phyloP scores from a whole-genome alignment of 2,797 vertebrate species.

The Macropus fuliginosus region DNA sequence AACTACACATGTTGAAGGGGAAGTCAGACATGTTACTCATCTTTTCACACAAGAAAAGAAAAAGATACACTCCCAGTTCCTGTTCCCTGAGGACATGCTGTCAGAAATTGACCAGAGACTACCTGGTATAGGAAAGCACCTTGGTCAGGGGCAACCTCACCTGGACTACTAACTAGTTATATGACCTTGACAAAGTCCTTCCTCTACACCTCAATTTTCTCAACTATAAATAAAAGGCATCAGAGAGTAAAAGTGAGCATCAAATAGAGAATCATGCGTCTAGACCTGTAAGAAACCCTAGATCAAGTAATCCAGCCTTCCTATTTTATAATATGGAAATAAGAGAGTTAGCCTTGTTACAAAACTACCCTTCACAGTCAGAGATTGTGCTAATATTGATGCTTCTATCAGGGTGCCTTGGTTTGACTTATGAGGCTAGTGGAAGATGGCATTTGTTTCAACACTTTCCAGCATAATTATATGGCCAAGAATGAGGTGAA shows the following conservation, averaged over 20 bases:
- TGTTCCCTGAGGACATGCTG: background rate
- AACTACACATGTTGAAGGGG: background rate
- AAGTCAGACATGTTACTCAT: background rate
- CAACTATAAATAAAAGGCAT: background rate
- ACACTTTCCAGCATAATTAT: background rate
- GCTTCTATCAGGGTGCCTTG: rapidly evolving
- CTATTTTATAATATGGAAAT: background rate
- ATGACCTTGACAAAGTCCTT: background rate
- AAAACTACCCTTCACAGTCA: background rate
- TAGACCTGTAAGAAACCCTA: background rate
- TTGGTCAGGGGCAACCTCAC: background rate
- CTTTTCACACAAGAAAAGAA: background rate
- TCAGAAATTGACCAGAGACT: background rate
- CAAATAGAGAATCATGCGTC: background rate
- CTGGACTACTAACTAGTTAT: background rate
- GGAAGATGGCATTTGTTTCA: background rate
- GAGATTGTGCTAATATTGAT: background rate
- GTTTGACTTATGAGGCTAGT: background rate
- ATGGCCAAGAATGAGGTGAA: background rate
- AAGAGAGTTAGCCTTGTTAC: background rate
- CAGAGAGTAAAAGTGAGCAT: background rate
- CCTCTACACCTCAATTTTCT: background rate
- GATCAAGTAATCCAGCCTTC: background rate
- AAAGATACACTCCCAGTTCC: background rate
- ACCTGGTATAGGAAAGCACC: background rate